phyloP scores from a whole-genome alignment of 23 tunicate species.

The Diplosoma virens region DNA sequence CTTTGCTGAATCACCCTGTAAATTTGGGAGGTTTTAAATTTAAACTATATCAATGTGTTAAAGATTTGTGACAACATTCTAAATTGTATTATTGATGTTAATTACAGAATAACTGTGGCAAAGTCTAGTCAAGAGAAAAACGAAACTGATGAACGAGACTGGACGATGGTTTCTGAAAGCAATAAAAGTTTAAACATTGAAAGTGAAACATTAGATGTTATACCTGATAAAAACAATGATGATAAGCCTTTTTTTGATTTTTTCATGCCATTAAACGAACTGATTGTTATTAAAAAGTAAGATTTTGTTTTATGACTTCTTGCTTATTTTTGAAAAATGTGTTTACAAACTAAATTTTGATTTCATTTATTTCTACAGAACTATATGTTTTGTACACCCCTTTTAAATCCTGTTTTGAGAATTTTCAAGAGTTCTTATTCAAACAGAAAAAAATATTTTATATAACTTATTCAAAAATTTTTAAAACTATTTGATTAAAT shows the following conservation, averaged over 20 bases:
- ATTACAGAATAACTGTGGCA: not conserved
- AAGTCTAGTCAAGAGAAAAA: not conserved
- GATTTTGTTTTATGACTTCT: not conserved
- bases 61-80: too few species aligned
- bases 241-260: not conserved
- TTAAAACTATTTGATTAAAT: too few species aligned
- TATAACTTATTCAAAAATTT: too few species aligned
- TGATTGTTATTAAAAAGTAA: constrained; percentile 45
- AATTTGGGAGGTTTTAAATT: too few species aligned
- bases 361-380: too few species aligned
- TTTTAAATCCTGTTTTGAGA: too few species aligned
- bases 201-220: not conserved
- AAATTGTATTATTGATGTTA: not conserved
- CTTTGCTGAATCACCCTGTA: not conserved
- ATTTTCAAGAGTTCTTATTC: too few species aligned
- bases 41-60: too few species aligned
- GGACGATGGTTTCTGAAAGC: constrained; percentile 62
- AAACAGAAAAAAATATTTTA: too few species aligned
- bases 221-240: not conserved
- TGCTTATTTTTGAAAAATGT: not conserved
- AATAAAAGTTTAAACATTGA: not conserved
- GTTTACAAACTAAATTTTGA: not conserved
- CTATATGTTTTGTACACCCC: too few species aligned
- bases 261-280: constrained; percentile 30
- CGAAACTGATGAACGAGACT: constrained; percentile 64